Conservation (phyloP, 1,140 invertebrate species). For the Aethina tumida region DNA sequence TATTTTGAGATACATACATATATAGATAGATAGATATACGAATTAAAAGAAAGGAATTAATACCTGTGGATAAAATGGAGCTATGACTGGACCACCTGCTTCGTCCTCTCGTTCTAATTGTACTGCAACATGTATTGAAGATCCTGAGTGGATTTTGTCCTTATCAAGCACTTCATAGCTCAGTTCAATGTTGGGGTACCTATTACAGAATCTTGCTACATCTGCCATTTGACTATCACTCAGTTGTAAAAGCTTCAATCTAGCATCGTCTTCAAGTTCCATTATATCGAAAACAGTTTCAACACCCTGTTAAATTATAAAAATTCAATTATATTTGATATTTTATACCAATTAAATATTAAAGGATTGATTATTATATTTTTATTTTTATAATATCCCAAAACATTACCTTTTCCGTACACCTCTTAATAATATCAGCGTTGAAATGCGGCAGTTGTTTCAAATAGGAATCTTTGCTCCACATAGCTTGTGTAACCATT, state of each 20-base stretch:
- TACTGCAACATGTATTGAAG: constrained; percentile 79
- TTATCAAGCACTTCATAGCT: constrained; percentile 85
- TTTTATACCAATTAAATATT: too few relatives aligned
- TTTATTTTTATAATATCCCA: neutral
- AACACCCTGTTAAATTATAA: constrained; percentile 51
- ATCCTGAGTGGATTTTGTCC: constrained; percentile 67
- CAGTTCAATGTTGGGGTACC: constrained; percentile 98
- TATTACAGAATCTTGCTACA: constrained; percentile 96
- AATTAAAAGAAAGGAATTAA: constrained; percentile 4
- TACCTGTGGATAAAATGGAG: constrained; percentile 94
- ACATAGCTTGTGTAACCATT: constrained; percentile 99
- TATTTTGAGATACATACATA: constrained; percentile 4
- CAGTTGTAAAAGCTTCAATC: constrained; percentile 77
- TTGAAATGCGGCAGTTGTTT: constrained; percentile 96
- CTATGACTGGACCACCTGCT: constrained; percentile 91
- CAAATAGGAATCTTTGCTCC: constrained; percentile 96
- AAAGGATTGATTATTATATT: too few relatives aligned
- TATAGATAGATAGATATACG: constrained; percentile 3
- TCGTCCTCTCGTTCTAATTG: constrained; percentile 94
- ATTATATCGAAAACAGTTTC: constrained; percentile 98
- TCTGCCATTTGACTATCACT: constrained; percentile 86
- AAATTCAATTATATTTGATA: neutral
- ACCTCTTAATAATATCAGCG: constrained; percentile 80
- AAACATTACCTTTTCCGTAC: constrained; percentile 68
- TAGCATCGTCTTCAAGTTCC: constrained; percentile 93